These are phyloP conservation scores for Cnemophilus loriae DNA, from an alignment of 2,113 vertebrate species.

Conservation along the genomic window DNA sequence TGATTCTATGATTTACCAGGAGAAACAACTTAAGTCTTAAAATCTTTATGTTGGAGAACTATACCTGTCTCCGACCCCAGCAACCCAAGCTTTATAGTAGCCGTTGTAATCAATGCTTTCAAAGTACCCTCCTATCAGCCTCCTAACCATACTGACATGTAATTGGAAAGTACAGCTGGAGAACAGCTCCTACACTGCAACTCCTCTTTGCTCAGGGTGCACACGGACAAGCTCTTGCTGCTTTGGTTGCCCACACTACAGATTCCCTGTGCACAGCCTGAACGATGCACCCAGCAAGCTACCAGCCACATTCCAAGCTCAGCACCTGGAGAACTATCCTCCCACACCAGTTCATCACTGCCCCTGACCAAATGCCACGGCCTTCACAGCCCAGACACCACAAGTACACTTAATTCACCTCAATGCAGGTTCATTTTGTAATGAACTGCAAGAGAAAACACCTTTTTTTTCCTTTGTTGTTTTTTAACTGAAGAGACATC, in stretches of 20 bases:
- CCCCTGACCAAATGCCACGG: not conserved
- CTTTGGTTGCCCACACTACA: not conserved
- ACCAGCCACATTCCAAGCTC: not conserved
- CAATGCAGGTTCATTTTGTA: not conserved
- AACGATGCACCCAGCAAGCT: not conserved
- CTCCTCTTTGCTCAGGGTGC: not conserved
- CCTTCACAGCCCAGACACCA: not conserved
- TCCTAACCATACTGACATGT: not conserved
- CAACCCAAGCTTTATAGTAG: not conserved
- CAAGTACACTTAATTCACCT: not conserved
- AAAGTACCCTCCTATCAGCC: not conserved
- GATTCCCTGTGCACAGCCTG: not conserved
- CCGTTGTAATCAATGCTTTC: not conserved
- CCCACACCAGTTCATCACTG: not conserved
- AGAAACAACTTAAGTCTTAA: not conserved
- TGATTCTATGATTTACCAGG: not conserved
- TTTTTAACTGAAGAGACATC: not conserved
- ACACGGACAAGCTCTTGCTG: not conserved
- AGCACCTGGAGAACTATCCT: not conserved
- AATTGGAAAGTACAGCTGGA: not conserved
- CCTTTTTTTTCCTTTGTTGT: not conserved
- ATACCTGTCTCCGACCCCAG: not conserved
- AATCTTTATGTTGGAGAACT: not conserved
- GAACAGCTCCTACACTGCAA: not conserved
- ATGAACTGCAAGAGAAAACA: not conserved